A percentile compares a stretch with the other conserved stretches of the same genome.
Evolutionary conservation across 53 echinoderm and acorn worm species (phyloP).

Genomic region (Actinopyga echinites): DNA sequence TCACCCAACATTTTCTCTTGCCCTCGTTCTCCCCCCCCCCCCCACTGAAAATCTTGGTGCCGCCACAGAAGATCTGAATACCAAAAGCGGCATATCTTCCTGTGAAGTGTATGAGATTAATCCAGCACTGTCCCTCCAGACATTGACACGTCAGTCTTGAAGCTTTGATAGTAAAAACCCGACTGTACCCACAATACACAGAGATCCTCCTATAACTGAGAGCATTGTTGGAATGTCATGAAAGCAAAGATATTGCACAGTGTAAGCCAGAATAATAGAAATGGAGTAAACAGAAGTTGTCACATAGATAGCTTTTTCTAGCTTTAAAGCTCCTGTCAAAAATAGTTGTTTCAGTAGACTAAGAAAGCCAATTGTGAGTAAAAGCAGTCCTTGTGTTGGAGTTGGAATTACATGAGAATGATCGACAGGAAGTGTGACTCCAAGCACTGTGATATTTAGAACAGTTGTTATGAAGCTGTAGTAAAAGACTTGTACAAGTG

Average conservation of each 20-base stretch:
- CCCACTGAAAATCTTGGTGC: too few species aligned
- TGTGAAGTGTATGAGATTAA: not conserved
- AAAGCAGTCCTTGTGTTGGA: not conserved
- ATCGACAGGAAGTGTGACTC: not conserved
- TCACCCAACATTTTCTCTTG: too few species aligned
- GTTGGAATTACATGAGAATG: not conserved
- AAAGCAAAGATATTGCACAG: not conserved
- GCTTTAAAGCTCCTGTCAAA: not conserved
- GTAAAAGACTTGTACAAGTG: conserved; percentile 17
- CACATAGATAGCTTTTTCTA: conserved; percentile 16
- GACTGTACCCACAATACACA: conserved; percentile 3
- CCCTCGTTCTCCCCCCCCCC: too few species aligned
- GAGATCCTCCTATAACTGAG: not conserved
- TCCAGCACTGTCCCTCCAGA: not conserved
- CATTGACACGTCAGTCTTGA: not conserved
- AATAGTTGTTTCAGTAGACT: conserved; percentile 20
- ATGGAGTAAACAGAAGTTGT: conserved; percentile 4
- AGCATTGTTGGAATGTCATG: not conserved
- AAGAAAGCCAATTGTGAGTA: not conserved
- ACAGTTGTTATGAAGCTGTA: not conserved
- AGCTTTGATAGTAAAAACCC: not conserved
- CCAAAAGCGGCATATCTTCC: too few species aligned
- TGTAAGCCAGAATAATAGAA: conserved; percentile 14
- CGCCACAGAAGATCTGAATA: too few species aligned
- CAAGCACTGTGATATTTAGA: not conserved